Percentiles rank a stretch among this genome's conserved stretches.
Conservation (phyloP, 2,888 invertebrate genomes). For the Leucoptera coffeella region DNA sequence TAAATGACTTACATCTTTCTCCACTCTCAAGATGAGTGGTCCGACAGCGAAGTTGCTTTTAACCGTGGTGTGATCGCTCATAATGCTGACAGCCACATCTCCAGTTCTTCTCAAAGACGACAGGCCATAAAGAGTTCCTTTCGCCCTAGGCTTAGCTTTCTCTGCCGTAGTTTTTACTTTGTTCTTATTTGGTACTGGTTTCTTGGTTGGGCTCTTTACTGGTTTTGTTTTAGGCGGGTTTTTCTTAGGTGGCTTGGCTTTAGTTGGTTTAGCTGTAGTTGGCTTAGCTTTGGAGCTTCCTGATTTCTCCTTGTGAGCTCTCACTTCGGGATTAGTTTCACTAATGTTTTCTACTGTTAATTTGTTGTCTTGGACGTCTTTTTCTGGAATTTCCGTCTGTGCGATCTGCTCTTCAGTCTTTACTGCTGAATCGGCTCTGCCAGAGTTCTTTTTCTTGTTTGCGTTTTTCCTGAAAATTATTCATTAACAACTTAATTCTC, state of each 20-base stretch:
- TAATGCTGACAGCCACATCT: constrained; percentile 74
- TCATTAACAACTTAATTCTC: too few relatives aligned
- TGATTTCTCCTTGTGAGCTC: constrained; percentile 25
- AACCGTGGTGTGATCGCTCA: constrained; percentile 74
- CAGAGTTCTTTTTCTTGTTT: constrained; percentile 31
- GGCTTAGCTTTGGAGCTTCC: constrained; percentile 25
- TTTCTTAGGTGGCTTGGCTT: constrained; percentile 14
- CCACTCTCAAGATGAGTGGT: constrained; percentile 71
- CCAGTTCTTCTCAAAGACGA: constrained; percentile 73
- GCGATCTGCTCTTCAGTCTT: constrained; percentile 14
- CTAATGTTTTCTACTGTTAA: constrained; percentile 5
- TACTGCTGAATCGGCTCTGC: constrained; percentile 18
- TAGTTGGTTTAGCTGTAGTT: constrained; percentile 18
- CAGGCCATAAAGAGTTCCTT: constrained; percentile 74
- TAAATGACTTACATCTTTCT: constrained; percentile 65
- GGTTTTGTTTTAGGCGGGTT: constrained; percentile 17
- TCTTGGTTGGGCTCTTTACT: constrained; percentile 21
- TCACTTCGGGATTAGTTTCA: constrained; percentile 15
- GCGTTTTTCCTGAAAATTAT: constrained; percentile 22
- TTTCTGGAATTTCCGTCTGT: constrained; percentile 14
- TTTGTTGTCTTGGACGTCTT: constrained; percentile 15
- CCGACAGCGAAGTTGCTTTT: constrained; percentile 77
- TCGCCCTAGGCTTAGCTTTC: constrained; percentile 59
- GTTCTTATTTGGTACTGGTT: constrained; percentile 22
- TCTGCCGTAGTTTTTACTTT: constrained; percentile 27